Evolutionary conservation across 2,888 invertebrate species (phyloP).

Genomic region (Oscheius sp.): DNA sequence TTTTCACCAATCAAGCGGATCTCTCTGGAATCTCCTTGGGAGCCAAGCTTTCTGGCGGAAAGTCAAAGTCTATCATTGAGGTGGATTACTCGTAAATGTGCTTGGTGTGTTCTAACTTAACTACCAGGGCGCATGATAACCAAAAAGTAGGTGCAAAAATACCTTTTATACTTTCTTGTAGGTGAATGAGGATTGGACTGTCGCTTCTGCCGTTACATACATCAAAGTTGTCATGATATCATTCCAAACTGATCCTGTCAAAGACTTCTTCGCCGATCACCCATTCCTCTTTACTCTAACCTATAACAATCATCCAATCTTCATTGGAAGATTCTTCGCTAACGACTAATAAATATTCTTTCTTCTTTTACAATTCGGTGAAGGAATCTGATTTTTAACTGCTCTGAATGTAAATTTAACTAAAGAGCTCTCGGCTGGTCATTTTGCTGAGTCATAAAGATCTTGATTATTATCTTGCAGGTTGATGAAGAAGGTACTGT

Average conservation of each 20-base stretch:
- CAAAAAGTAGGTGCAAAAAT: not conserved
- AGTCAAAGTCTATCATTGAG: conserved; percentile 63
- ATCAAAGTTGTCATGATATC: not conserved
- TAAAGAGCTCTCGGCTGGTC: too few relatives aligned
- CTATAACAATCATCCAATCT: conserved; percentile 34
- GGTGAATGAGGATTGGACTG: conserved; percentile 59
- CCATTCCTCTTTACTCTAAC: conserved; percentile 47
- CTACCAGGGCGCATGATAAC: not conserved
- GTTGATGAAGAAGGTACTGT: too few relatives aligned
- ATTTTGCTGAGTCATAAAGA: too few relatives aligned
- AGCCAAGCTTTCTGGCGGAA: conserved; percentile 51
- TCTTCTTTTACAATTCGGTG: too few relatives aligned
- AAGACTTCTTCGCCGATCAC: conserved; percentile 47
- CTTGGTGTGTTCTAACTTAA: not conserved
- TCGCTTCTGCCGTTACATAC: conserved; percentile 56
- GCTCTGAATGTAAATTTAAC: too few relatives aligned
- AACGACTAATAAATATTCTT: too few relatives aligned
- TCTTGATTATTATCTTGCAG: too few relatives aligned
- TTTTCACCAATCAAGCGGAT: not conserved
- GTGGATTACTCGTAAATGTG: conserved; percentile 32
- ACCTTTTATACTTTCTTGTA: conserved; percentile 26
- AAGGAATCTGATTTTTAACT: too few relatives aligned
- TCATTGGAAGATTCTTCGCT: conserved; percentile 35
- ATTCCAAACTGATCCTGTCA: not conserved
- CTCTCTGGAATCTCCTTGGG: conserved; percentile 24